These are phyloP conservation scores for Falco peregrinus DNA, from an alignment of 2,797 vertebrate species.

Conservation along the genomic window DNA sequence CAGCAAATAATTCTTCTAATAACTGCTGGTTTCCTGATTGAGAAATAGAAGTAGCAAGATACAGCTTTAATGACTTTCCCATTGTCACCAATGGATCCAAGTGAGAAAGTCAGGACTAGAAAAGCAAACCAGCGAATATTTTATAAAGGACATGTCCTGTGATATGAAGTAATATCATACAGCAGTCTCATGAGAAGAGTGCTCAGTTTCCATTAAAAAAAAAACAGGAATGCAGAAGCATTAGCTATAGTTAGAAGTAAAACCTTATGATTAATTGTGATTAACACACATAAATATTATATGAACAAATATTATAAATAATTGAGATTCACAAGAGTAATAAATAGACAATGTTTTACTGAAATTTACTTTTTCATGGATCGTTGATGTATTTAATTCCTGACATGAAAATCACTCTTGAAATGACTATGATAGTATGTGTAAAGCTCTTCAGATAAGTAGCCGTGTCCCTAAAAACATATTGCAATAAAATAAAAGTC, in stretches of 20 bases:
- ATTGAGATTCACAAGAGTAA: background rate
- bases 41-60: background rate
- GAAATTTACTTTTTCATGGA: background rate
- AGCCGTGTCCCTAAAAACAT: background rate
- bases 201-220: background rate
- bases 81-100: background rate
- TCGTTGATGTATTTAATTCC: background rate
- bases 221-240: background rate
- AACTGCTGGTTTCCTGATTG: background rate
- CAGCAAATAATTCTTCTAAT: background rate
- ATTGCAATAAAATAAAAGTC: too few relatives aligned
- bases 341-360: background rate
- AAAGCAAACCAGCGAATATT: background rate
- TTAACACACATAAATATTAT: slow-evolving; percentile 5
- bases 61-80: background rate
- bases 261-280: background rate
- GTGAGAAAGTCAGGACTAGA: background rate
- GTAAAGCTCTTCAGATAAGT: background rate
- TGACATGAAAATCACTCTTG: background rate
- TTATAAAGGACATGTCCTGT: background rate
- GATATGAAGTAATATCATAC: background rate
- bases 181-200: background rate
- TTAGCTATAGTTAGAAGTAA: background rate
- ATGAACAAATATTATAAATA: background rate
- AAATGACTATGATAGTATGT: background rate